Evolutionary conservation across 2,888 invertebrate genomes (phyloP).

Genomic region (Eueremaeus valkanovi): DNA sequence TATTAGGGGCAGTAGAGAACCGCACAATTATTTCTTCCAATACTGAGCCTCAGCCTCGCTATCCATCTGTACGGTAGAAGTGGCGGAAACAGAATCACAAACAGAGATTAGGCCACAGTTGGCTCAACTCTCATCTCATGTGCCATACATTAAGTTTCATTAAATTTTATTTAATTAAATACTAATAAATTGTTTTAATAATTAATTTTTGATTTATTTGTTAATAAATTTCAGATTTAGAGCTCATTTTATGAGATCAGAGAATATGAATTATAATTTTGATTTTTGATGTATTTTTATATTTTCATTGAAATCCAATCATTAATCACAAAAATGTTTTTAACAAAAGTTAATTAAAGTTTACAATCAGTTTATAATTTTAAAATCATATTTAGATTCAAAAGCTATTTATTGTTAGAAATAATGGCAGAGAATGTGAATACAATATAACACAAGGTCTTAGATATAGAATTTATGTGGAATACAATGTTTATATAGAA

Average conservation of each 20-base stretch:
- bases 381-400: no score
- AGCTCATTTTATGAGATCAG: conserved; percentile 14
- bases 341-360: background rate
- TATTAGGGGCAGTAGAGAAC: conserved; percentile 17
- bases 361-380: no score
- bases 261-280: background rate
- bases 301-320: background rate
- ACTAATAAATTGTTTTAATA: background rate
- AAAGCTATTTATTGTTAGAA: background rate
- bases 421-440: no score
- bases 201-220: conserved; percentile 23
- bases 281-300: background rate
- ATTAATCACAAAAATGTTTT: background rate
- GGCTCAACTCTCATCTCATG: background rate
- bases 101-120: background rate
- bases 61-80: background rate
- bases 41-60: background rate
- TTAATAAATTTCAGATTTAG: conserved; percentile 12
- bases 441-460: no score
- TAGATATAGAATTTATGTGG: no score
- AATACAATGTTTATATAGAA: no score
- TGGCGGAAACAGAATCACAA: conserved; percentile 17
- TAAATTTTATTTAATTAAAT: conserved; percentile 14
- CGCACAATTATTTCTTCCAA: conserved; percentile 30
- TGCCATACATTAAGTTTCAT: background rate